phyloP scores from a whole-genome alignment of 2,888 invertebrate species.

The Acanthococcus lagerstroemiae region DNA sequence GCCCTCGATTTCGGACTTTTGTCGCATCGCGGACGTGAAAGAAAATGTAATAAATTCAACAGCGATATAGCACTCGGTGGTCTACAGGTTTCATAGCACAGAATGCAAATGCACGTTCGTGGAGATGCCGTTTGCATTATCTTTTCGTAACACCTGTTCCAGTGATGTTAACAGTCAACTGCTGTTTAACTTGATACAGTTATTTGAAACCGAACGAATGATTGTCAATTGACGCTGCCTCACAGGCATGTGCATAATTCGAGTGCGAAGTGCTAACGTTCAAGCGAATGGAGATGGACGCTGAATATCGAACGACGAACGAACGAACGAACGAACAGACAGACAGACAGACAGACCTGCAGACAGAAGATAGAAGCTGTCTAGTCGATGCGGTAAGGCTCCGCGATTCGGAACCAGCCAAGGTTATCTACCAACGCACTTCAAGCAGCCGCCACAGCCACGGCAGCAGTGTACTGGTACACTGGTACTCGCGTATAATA shows the following conservation, averaged over 20 bases:
- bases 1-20: too few relatives aligned
- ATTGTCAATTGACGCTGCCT: constrained; percentile 12
- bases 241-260: constrained; percentile 3
- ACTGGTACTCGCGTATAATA: background rate
- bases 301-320: background rate
- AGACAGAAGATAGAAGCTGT: constrained; percentile 28
- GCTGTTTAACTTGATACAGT: too few relatives aligned
- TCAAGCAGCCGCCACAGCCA: background rate
- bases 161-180: too few relatives aligned
- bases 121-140: too few relatives aligned
- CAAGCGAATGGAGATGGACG: background rate
- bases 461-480: background rate
- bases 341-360: constrained; percentile 24
- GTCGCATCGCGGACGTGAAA: too few relatives aligned
- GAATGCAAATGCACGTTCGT: too few relatives aligned
- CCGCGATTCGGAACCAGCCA: constrained; percentile 25
- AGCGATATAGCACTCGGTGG: too few relatives aligned
- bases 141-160: too few relatives aligned
- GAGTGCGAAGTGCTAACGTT: background rate
- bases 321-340: background rate
- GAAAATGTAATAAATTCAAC: too few relatives aligned
- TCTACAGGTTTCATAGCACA: too few relatives aligned
- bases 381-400: constrained; percentile 29
- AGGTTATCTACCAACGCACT: constrained; percentile 26
- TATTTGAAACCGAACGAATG: background rate